Percentiles rank a stretch among this genome's conserved stretches.
Conservation (phyloP, 2,797 vertebrate genomes). For the Macrochelys suwanniensis region DNA sequence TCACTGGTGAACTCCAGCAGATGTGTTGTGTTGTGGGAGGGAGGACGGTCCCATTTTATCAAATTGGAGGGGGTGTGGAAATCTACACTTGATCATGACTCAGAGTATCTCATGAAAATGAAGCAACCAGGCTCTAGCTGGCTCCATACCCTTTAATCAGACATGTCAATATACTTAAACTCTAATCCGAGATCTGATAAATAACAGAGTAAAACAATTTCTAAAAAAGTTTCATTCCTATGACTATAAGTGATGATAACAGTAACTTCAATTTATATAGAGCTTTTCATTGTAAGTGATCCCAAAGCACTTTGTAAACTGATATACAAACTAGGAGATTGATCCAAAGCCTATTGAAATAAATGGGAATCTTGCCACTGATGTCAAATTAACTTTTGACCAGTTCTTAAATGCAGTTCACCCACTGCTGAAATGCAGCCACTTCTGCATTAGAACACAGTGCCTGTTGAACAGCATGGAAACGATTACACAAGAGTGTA, state of each 20-base stretch:
- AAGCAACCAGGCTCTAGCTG: slow-evolving; percentile 3
- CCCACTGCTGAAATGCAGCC: neutral
- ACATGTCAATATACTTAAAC: slow-evolving; percentile 48
- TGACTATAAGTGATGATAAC: slow-evolving; percentile 17
- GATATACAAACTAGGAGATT: neutral
- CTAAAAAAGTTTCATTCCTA: slow-evolving; percentile 5
- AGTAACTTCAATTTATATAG: slow-evolving; percentile 28
- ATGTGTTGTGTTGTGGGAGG: neutral
- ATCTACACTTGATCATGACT: neutral
- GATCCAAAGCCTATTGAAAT: slow-evolving; percentile 36
- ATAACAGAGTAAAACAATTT: slow-evolving; percentile 44
- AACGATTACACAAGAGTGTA: neutral
- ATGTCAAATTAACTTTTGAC: slow-evolving; percentile 13
- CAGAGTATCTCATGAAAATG: neutral
- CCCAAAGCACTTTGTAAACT: slow-evolving; percentile 50
- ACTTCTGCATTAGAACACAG: neutral
- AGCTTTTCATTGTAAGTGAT: slow-evolving; percentile 39
- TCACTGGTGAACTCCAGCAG: neutral
- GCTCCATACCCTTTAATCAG: slow-evolving; percentile 45
- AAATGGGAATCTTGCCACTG: neutral
- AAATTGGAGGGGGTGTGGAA: neutral
- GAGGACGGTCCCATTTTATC: neutral
- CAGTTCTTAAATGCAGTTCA: neutral
- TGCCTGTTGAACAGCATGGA: neutral
- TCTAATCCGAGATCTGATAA: slow-evolving; percentile 56